Percentiles rank a stretch among this genome's conserved stretches.
phyloP scores from a whole-genome alignment of 2,113 vertebrate species.

The Tragelaphus imberbis region DNA sequence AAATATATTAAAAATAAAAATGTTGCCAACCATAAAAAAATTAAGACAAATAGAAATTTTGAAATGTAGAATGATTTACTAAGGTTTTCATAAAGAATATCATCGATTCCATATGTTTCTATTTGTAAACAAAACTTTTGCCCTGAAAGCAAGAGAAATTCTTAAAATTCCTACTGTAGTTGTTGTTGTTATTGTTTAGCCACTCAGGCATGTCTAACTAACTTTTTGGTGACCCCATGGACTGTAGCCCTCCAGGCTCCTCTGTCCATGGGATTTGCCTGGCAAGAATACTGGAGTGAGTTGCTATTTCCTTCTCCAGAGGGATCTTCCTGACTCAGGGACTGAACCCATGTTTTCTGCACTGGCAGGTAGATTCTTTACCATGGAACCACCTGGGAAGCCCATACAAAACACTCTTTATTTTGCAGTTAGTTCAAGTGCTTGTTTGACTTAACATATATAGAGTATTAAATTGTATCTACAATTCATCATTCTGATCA shows the following conservation, averaged over 20 bases:
- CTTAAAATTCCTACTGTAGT: background rate
- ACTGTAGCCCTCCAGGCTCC: fast-evolving
- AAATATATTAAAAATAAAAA: background rate
- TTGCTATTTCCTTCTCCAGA: background rate
- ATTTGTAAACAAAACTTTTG: background rate
- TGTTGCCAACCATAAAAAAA: background rate
- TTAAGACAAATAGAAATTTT: background rate
- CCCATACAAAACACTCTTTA: background rate
- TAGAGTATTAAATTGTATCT: background rate
- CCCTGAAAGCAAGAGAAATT: background rate
- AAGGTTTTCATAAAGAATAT: background rate
- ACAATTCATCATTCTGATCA: background rate
- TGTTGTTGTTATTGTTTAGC: background rate
- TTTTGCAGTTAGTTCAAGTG: background rate
- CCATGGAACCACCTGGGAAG: background rate
- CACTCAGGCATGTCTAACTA: background rate
- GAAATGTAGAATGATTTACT: background rate
- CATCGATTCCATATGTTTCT: background rate
- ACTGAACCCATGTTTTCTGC: background rate
- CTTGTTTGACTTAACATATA: background rate
- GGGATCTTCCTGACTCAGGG: background rate
- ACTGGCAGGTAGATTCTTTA: background rate
- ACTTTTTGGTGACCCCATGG: background rate
- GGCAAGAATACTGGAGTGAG: background rate
- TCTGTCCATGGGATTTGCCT: background rate